Evolutionary conservation across 2,113 vertebrate genomes (phyloP).

Genomic region (Aphelocoma coerulescens): DNA sequence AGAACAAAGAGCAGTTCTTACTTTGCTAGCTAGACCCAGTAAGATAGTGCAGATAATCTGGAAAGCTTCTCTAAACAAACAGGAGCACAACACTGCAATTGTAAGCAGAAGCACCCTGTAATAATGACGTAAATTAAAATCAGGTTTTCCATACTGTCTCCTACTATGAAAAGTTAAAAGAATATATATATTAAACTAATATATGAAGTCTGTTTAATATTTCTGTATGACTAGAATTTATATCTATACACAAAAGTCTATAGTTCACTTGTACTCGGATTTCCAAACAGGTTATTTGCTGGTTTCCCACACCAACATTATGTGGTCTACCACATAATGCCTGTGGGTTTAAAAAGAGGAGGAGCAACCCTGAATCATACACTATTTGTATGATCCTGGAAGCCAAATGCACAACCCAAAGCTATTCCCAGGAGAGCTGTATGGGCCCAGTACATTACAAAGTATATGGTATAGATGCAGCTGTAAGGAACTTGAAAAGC

Average conservation of each 20-base stretch:
- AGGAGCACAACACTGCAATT: background rate
- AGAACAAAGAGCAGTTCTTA: background rate
- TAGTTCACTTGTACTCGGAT: background rate
- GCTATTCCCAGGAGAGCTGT: background rate
- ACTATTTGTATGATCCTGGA: background rate
- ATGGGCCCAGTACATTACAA: background rate
- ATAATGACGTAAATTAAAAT: background rate
- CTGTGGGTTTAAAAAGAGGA: background rate
- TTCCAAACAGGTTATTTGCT: background rate
- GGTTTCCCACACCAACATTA: background rate
- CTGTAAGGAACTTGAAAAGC: background rate
- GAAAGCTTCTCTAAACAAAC: background rate
- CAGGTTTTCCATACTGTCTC: background rate
- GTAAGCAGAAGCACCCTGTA: background rate
- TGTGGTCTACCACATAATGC: slow-evolving; percentile 12
- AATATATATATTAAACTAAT: background rate
- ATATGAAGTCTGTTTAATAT: background rate
- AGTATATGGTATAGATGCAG: background rate
- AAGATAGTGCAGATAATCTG: background rate
- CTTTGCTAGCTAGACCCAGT: background rate
- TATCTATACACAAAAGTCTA: background rate
- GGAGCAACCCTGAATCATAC: background rate
- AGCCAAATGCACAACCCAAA: background rate
- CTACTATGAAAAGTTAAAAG: background rate
- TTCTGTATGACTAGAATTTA: background rate